Percentiles rank a stretch among this genome's conserved stretches.
These are phyloP conservation scores for Dolichotis patagonum DNA, from an alignment of 2,113 vertebrate genomes.

Conservation along the genomic window DNA sequence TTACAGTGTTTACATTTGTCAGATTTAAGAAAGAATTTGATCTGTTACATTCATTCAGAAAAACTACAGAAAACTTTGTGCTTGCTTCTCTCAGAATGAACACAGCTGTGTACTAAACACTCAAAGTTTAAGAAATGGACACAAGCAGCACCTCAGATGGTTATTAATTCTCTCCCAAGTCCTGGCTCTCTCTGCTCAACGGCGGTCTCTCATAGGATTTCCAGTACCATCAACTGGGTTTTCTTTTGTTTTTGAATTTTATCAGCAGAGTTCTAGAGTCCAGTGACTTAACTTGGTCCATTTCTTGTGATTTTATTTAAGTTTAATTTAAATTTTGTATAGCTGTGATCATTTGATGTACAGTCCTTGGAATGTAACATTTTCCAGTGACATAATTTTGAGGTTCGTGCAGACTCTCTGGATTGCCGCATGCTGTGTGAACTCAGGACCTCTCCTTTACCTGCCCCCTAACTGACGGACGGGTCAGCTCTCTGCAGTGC, in stretches of 20 bases:
- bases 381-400: neutral
- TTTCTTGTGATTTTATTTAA: neutral
- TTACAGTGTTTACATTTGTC: neutral
- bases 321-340: neutral
- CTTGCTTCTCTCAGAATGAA: neutral
- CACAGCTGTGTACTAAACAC: neutral
- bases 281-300: neutral
- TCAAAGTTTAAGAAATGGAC: neutral
- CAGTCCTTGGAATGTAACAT: neutral
- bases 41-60: neutral
- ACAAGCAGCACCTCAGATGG: neutral
- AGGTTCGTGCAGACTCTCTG: neutral
- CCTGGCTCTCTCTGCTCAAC: neutral
- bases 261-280: neutral
- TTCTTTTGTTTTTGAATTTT: neutral
- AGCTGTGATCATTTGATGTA: neutral
- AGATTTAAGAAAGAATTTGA: neutral
- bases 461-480: accelerated
- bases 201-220: neutral
- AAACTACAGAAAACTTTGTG: neutral
- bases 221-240: neutral
- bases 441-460: neutral
- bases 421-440: accelerated
- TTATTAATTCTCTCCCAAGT: neutral
- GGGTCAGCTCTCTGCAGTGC: neutral